Evolutionary conservation across 2,888 invertebrate species (phyloP).

Genomic region (Neoascia interrupta): DNA sequence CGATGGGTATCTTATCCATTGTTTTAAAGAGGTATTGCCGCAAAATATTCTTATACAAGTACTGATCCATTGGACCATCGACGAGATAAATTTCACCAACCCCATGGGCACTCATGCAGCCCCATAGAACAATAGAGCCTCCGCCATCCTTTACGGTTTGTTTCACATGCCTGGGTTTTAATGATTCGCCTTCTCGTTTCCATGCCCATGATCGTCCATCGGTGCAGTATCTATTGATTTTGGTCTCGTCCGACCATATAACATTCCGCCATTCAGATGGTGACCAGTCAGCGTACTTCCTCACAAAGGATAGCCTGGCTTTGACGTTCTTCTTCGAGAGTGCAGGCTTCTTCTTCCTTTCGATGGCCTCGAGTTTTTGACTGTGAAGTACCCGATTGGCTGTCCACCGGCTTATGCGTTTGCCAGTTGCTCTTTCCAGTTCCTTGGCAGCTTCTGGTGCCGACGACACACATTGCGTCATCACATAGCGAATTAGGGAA

Average conservation of each 20-base stretch:
- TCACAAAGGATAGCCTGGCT: conserved; percentile 39
- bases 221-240: conserved; percentile 53
- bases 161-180: conserved; percentile 48
- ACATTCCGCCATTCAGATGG: conserved; percentile 25
- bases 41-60: conserved; percentile 43
- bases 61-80: conserved; percentile 51
- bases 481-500: conserved; percentile 44
- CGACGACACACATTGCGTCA: conserved; percentile 36
- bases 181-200: conserved; percentile 52
- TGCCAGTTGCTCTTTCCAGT: conserved; percentile 44
- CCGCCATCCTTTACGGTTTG: conserved; percentile 52
- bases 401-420: conserved; percentile 56
- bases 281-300: conserved; percentile 36
- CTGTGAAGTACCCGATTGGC: conserved; percentile 26
- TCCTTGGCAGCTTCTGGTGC: conserved; percentile 57
- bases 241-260: conserved; percentile 57
- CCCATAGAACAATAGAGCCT: conserved; percentile 46
- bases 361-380: conserved; percentile 38
- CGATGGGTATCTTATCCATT: conserved; percentile 7
- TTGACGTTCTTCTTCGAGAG: conserved; percentile 52
- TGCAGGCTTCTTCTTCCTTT: conserved; percentile 56
- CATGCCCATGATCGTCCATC: conserved; percentile 60
- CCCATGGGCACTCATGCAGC: conserved; percentile 55
- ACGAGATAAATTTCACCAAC: conserved; percentile 49
- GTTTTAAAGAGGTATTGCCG: conserved; percentile 3